phyloP scores from a whole-genome alignment of 2,797 vertebrate genomes.

The Sebastes diaconus region DNA sequence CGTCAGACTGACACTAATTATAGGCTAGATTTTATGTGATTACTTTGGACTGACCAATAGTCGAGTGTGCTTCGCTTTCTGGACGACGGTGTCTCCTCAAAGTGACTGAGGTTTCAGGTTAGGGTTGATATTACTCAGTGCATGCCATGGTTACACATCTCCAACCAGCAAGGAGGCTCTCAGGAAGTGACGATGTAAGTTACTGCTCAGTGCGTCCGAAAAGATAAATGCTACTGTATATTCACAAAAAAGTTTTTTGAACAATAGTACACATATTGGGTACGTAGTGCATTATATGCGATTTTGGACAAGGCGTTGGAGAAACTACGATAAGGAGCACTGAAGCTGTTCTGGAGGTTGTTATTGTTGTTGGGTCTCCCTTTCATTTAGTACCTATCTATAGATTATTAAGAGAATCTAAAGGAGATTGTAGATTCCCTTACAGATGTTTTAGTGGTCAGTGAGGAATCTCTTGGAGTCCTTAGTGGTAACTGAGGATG shows the following conservation, averaged over 20 bases:
- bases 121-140: neutral
- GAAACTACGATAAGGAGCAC: neutral
- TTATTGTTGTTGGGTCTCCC: neutral
- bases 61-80: neutral
- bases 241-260: neutral
- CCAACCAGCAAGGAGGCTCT: neutral
- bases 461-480: neutral
- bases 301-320: neutral
- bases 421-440: neutral
- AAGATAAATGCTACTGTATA: neutral
- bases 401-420: neutral
- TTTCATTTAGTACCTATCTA: neutral
- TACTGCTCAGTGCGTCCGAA: neutral
- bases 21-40: neutral
- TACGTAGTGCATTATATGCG: neutral
- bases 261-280: neutral
- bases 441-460: neutral
- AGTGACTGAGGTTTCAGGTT: neutral
- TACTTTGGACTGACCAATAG: neutral
- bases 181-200: neutral
- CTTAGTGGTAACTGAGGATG: neutral
- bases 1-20: slow-evolving; percentile 4
- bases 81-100: neutral
- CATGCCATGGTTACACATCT: neutral
- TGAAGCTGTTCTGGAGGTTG: neutral